Evolutionary conservation across 2,888 invertebrate species (phyloP), one percentile per base, ranked within the genome.

Genomic region (Crioceris asparagi): DNA sequence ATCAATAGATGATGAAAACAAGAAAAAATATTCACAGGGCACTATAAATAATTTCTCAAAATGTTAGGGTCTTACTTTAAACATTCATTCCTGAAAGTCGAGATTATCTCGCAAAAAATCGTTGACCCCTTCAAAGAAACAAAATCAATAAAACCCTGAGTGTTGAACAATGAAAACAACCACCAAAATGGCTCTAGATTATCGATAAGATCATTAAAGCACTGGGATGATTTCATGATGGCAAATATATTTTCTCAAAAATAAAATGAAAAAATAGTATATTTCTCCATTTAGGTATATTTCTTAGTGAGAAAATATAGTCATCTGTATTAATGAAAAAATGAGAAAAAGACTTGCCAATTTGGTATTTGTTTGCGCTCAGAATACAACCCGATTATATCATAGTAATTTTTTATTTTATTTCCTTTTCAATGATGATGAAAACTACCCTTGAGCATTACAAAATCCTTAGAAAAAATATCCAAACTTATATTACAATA

Each of bases 401-500:
- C 45, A 45, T 39, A 44, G 39, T 41, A 40, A 39, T 47, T 6
- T n/a, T n/a, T n/a, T n/a, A n/a, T n/a, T n/a, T 16, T 27, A 5
- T 27, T 11, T 8, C 40, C 36, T 41, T 38, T 41, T 29, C 41
- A 43, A 43, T 39, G 48, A 47, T 46, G 41, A n/a, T n/a, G n/a
- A n/a, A 44, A 46, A 51, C 51, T 53, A 52, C 54, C 53, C 52
- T 62, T 62, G 62, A 62, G 62, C 62, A 61, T 60, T 61, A 60
- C 55, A 59, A 61, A 57, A 54, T 53, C 52, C 59, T 60, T 56
- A n/a, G n/a, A 60, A 61, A 61, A 62, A 62, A 61, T 60, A 60
- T 60, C 57, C 58, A 57, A 60, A 62, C 57, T 53, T 57, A 56
- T 52, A 51, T 59, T 57, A 57, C 57, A 61, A 55, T 60, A 56